Evolutionary conservation across 2,113 vertebrate genomes (phyloP).

Genomic region (Mandrillus leucophaeus): DNA sequence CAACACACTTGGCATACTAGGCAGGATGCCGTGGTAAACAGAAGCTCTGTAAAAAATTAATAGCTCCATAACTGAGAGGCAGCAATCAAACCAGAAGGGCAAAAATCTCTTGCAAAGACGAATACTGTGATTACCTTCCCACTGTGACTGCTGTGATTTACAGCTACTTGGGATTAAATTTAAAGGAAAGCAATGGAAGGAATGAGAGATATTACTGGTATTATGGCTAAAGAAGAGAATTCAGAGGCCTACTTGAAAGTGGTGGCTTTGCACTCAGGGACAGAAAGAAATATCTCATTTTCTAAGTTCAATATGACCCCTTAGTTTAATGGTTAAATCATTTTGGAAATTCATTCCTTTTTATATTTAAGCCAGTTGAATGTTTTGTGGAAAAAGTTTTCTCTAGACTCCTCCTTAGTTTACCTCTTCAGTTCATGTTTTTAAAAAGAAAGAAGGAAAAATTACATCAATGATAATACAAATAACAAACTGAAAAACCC

Average conservation of each 20-base stretch:
- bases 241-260: neutral
- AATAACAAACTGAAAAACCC: conserved; percentile 34
- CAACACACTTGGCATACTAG: neutral
- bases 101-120: neutral
- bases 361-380: conserved; percentile 32
- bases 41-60: conserved; percentile 62
- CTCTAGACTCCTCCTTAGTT: neutral
- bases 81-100: neutral
- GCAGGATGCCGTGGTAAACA: conserved; percentile 2
- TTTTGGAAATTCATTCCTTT: conserved; percentile 20
- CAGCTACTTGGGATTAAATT: neutral
- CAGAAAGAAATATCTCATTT: neutral
- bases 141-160: conserved; percentile 28
- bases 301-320: neutral
- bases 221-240: neutral
- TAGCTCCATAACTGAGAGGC: conserved; percentile 47
- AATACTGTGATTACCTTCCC: too few species aligned
- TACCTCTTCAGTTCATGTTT: neutral
- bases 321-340: neutral
- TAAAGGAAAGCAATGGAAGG: neutral
- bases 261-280: neutral
- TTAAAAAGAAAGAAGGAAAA: conserved; percentile 40
- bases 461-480: conserved; percentile 34
- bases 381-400: conserved; percentile 41
- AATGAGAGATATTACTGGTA: neutral